phyloP scores from a whole-genome alignment of 2,797 vertebrate genomes.

The Knipowitschia caucasica region DNA sequence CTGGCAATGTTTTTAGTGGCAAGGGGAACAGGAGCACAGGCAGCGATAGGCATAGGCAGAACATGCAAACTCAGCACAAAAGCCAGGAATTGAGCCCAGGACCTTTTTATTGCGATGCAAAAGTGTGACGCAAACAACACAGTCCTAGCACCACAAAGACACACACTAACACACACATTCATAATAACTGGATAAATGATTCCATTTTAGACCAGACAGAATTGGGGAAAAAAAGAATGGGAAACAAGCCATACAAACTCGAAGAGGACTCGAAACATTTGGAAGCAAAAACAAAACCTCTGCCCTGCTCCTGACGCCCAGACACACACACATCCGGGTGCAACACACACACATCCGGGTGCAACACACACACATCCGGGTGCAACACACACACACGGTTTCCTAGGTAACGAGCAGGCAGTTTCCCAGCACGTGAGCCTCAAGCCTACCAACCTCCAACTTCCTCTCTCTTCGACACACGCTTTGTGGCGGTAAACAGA shows the following conservation, averaged over 20 bases:
- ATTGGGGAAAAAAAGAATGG: slow-evolving; percentile 45
- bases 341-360: slow-evolving; percentile 7
- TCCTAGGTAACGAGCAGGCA: slow-evolving; percentile 53
- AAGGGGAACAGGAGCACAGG: too few species aligned
- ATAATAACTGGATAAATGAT: too few species aligned
- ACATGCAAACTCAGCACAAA: too few species aligned
- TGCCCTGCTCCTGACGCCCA: slow-evolving; percentile 46
- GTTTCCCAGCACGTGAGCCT: slow-evolving; percentile 44
- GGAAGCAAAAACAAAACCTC: slow-evolving; percentile 56
- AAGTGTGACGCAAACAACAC: too few species aligned
- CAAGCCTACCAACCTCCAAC: slow-evolving; percentile 30
- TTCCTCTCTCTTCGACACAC: slow-evolving; percentile 8
- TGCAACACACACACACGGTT: slow-evolving; percentile 30
- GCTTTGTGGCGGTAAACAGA: slow-evolving; percentile 5
- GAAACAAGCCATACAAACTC: slow-evolving; percentile 27
- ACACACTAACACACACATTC: background rate
- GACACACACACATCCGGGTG: slow-evolving; percentile 40
- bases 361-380: slow-evolving; percentile 3
- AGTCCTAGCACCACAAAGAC: too few species aligned
- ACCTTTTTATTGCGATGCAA: too few species aligned
- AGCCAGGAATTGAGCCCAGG: too few species aligned
- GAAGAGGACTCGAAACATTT: slow-evolving; percentile 30
- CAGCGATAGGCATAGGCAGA: too few species aligned
- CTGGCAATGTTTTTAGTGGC: background rate
- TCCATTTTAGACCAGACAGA: background rate